Conservation (phyloP, 2,113 vertebrate genomes). For the Megalops atlanticus region DNA sequence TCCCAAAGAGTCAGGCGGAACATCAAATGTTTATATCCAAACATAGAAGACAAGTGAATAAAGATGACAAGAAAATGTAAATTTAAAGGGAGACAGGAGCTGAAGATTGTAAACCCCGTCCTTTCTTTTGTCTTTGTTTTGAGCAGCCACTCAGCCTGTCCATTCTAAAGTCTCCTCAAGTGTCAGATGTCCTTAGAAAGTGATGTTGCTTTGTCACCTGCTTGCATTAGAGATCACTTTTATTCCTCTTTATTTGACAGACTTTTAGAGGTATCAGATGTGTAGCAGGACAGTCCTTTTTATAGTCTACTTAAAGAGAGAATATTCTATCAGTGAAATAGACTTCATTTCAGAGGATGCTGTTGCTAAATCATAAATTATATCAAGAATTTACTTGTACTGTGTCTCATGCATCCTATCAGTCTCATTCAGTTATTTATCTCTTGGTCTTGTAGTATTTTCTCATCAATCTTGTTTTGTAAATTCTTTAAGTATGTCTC, state of each 20-base stretch:
- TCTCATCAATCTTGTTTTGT: neutral
- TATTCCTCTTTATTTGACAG: neutral
- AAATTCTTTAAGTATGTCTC: neutral
- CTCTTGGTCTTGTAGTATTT: neutral
- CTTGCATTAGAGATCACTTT: neutral
- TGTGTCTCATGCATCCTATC: neutral
- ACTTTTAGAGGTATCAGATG: neutral
- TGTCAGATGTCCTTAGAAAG: neutral
- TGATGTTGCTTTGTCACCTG: neutral
- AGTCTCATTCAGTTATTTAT: slow-evolving; percentile 1
- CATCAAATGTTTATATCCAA: neutral
- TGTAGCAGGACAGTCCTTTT: neutral
- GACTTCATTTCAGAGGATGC: neutral
- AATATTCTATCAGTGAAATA: neutral
- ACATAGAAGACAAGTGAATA: neutral
- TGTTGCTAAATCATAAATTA: neutral
- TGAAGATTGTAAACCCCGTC: neutral
- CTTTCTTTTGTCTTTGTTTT: neutral
- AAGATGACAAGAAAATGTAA: neutral
- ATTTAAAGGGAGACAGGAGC: neutral
- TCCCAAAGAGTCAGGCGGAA: neutral
- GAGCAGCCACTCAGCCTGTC: neutral
- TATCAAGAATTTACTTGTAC: neutral
- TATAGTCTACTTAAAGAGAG: neutral
- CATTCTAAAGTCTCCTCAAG: neutral